phyloP scores from a whole-genome alignment of 35 echinoderm and acorn worm genomes.

The Apostichopus californicus region DNA sequence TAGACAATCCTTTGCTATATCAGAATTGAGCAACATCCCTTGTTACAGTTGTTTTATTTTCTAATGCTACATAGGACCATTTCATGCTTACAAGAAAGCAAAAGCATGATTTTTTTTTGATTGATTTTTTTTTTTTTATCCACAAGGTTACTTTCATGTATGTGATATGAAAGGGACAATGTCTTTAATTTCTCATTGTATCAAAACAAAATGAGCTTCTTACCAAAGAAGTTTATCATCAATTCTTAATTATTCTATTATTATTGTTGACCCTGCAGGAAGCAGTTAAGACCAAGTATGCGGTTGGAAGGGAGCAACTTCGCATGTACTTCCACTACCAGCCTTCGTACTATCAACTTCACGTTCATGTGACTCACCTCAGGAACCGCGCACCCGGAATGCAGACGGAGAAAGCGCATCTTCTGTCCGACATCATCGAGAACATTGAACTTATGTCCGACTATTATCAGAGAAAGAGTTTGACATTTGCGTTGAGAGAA shows the following conservation, averaged over 20 bases:
- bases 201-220: no score
- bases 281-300: constrained; percentile 76
- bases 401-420: constrained; percentile 70
- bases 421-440: constrained; percentile 81
- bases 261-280: neutral
- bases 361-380: constrained; percentile 90
- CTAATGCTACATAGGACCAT: no score
- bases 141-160: no score
- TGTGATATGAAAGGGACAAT: no score
- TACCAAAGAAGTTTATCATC: neutral
- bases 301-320: constrained; percentile 61
- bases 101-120: no score
- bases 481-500: constrained; percentile 78
- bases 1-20: no score
- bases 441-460: constrained; percentile 84
- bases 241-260: neutral
- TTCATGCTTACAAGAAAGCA: no score
- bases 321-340: constrained; percentile 94
- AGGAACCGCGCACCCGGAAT: constrained; percentile 81
- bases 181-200: no score
- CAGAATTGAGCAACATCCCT: no score
- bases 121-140: no score
- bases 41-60: no score
- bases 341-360: constrained; percentile 96
- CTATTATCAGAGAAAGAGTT: constrained; percentile 88